These are phyloP conservation scores for Hofmannophila pseudospretella DNA, from an alignment of 2,888 invertebrate species.

Conservation along the genomic window DNA sequence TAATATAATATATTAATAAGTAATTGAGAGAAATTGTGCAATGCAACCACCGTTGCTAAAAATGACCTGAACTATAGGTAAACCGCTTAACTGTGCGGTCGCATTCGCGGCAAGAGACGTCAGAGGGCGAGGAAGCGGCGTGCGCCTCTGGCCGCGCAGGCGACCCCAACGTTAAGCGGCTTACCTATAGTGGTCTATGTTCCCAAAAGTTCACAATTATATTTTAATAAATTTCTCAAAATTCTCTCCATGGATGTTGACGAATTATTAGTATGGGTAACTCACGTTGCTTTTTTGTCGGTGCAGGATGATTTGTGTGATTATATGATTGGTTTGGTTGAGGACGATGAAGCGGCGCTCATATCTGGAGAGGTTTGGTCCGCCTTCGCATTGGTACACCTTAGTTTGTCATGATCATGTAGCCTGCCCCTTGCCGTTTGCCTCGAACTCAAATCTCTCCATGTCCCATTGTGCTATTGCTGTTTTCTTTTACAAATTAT, in stretches of 20 bases:
- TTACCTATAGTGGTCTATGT: too few species aligned
- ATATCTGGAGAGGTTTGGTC: constrained; percentile 71
- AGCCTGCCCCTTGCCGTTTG: constrained; percentile 35
- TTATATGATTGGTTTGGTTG: constrained; percentile 78
- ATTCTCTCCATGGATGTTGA: not conserved
- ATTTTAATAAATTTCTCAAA: too few species aligned
- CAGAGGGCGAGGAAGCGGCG: too few species aligned
- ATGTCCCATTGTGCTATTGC: constrained; percentile 8
- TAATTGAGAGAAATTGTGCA: not conserved
- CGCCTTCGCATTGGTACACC: constrained; percentile 16
- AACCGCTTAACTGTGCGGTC: too few species aligned
- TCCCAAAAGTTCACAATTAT: too few species aligned
- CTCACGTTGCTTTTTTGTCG: constrained; percentile 58
- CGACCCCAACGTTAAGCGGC: too few species aligned
- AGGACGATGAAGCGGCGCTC: constrained; percentile 75
- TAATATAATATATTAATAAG: not conserved
- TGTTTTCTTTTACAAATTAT: constrained; percentile 8
- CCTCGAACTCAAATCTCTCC: constrained; percentile 32
- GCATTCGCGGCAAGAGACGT: too few species aligned
- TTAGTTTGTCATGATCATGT: constrained; percentile 15
- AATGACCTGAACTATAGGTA: too few species aligned
- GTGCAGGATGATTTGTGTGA: constrained; percentile 77
- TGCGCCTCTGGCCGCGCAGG: too few species aligned
- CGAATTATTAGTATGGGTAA: constrained; percentile 6
- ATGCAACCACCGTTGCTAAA: not conserved